Base-by-base conservation (phyloP, 2,113 vertebrate species). In the Erythrocebus patas region DNA sequence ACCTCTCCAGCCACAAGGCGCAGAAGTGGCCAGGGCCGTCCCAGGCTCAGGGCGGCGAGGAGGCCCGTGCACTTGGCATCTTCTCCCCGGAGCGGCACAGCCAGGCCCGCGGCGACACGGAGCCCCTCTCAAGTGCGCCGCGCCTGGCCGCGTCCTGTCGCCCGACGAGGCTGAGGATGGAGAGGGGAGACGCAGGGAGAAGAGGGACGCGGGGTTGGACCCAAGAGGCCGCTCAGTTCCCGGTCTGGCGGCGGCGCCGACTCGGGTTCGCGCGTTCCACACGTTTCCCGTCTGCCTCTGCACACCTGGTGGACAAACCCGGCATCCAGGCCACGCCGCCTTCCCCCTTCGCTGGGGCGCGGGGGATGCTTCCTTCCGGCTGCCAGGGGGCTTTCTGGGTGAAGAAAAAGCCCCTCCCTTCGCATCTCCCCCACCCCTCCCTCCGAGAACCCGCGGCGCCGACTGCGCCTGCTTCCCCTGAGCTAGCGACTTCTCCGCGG, bases 61-160 rank as follows among this genome's bases (percentile, higher is more conserved):
- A 84, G 68, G 20, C 12, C 68, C 8, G 0, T 3, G 23, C 52
- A 0, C 20, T 5, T 0, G 16, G 66, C 30, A 3, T 73, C 70
- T 23, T 76, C 13, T 48, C 55, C 70, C 7, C 4, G 13, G 45
- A 48, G 22, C 3, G 9, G 50, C 6, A 30, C 4, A 0, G 12
- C 22, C 45, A 27, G 66, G n/a, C 27, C 68, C 35, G 35, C 0
- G 4, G 80, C 27, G 13, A 14, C 48, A 8, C 0, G 23, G 50
- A 57, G 11, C 40, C 30, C 2, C 1, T 23, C 18, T 3, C 8
- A 8, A 30, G 40, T 23, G 5, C 18, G 2, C 16, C 0, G 16
- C 2, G 13, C 12, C 50, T 0, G 2, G 43, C 10, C 4, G 0
- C 0, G 2, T 5, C 25, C 0, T 3, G 27, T 32, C 0, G 27